Evolutionary conservation across 2,888 invertebrate genomes (phyloP).

Genomic region (Tetropium fuscum): DNA sequence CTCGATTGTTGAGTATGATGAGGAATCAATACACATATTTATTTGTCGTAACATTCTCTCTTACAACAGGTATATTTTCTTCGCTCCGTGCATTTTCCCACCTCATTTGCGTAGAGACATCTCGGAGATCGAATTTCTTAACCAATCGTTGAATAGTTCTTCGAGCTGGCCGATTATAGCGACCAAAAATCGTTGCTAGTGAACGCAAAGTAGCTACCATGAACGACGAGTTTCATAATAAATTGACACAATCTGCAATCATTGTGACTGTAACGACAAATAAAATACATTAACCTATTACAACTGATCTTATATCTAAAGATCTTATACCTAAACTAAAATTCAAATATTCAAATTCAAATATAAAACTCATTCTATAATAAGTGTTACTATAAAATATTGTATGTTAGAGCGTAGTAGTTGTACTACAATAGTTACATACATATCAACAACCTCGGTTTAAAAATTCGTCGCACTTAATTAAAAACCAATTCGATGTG

Average conservation of each 20-base stretch:
- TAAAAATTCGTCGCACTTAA: not conserved
- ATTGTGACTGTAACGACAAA: too few species aligned
- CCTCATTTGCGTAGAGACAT: not conserved
- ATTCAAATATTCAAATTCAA: too few species aligned
- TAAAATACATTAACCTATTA: too few species aligned
- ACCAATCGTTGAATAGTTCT: not conserved
- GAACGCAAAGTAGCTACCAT: not conserved
- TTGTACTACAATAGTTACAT: not conserved
- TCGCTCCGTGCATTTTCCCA: too few species aligned
- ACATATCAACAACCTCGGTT: not conserved
- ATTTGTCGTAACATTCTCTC: not conserved
- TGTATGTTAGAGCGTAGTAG: too few species aligned
- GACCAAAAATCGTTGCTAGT: not conserved
- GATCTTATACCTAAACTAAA: too few species aligned
- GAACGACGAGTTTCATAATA: not conserved
- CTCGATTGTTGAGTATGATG: too few species aligned
- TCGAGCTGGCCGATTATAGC: not conserved
- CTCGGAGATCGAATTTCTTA: not conserved
- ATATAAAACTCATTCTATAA: too few species aligned
- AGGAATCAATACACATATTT: too few species aligned
- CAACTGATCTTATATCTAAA: too few species aligned
- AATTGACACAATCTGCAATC: not conserved
- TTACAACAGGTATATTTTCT: not conserved
- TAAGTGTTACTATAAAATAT: too few species aligned
- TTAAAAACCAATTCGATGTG: not conserved